phyloP scores from a whole-genome alignment of 2,888 invertebrate genomes.

The Watsonalla binaria region DNA sequence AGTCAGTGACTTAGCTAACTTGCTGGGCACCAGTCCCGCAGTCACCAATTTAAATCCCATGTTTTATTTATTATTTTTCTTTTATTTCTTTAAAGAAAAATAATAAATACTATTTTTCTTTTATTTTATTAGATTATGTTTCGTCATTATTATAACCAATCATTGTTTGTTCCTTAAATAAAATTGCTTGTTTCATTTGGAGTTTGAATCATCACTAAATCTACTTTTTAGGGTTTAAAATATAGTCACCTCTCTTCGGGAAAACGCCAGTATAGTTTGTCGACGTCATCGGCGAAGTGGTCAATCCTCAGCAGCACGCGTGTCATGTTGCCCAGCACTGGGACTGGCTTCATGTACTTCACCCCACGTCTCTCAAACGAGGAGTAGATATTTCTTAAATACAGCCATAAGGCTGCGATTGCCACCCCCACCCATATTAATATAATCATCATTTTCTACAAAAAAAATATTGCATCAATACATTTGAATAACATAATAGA shows the following conservation, averaged over 20 bases:
- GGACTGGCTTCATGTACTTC: conserved; percentile 20
- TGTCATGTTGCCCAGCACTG: conserved; percentile 25
- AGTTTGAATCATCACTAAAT: no score
- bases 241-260: conserved; percentile 34
- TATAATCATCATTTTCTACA: conserved; percentile 22
- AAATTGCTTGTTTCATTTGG: no score
- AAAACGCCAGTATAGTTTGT: conserved; percentile 26
- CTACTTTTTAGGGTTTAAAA: no score
- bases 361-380: conserved; percentile 33
- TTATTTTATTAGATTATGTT: no score
- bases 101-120: no score
- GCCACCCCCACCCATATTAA: conserved; percentile 27
- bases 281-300: conserved; percentile 24
- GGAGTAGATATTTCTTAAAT: conserved; percentile 21
- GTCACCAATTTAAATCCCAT: no score
- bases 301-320: conserved; percentile 9
- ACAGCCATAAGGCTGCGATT: conserved; percentile 13
- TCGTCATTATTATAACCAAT: no score
- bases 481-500: neutral
- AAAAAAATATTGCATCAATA: conserved; percentile 1
- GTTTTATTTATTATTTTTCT: no score
- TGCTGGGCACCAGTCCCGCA: no score
- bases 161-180: no score
- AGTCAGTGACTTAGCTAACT: no score
- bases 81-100: no score